These are phyloP conservation scores for Callyntrura guangdongensis DNA, from an alignment of 2,888 invertebrate genomes.

Conservation along the genomic window DNA sequence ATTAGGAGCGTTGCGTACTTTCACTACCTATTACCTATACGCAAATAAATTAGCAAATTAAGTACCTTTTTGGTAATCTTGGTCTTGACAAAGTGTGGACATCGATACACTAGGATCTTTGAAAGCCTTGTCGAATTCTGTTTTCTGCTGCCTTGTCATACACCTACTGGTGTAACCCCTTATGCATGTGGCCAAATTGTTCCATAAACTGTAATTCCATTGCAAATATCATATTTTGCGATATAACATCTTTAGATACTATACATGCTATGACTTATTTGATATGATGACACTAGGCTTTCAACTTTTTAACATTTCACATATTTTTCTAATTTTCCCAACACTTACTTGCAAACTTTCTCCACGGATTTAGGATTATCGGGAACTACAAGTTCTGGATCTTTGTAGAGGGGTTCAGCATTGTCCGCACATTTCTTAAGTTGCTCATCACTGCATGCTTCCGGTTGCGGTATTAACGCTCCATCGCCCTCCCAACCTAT, in stretches of 20 bases:
- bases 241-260: too few relatives aligned
- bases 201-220: constrained; percentile 81
- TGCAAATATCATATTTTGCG: too few relatives aligned
- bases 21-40: too few relatives aligned
- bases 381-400: constrained; percentile 79
- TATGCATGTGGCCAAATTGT: constrained; percentile 81
- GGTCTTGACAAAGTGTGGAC: constrained; percentile 83
- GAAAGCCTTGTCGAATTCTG: constrained; percentile 83
- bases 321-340: not conserved
- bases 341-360: constrained; percentile 82
- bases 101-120: constrained; percentile 83
- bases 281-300: not conserved
- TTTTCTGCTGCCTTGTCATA: constrained; percentile 78
- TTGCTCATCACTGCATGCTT: constrained; percentile 78
- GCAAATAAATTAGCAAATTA: too few relatives aligned
- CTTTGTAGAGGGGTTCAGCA: constrained; percentile 81
- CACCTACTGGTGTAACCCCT: constrained; percentile 76
- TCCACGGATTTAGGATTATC: constrained; percentile 78
- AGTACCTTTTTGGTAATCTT: constrained; percentile 83
- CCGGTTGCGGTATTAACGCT: constrained; percentile 62
- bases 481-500: constrained; percentile 64
- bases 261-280: too few relatives aligned
- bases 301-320: not conserved
- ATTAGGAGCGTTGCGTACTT: too few relatives aligned
- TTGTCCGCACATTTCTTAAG: constrained; percentile 82